Conservation (phyloP, 2,113 vertebrate species). For the Apistogramma diplotaenia region DNA sequence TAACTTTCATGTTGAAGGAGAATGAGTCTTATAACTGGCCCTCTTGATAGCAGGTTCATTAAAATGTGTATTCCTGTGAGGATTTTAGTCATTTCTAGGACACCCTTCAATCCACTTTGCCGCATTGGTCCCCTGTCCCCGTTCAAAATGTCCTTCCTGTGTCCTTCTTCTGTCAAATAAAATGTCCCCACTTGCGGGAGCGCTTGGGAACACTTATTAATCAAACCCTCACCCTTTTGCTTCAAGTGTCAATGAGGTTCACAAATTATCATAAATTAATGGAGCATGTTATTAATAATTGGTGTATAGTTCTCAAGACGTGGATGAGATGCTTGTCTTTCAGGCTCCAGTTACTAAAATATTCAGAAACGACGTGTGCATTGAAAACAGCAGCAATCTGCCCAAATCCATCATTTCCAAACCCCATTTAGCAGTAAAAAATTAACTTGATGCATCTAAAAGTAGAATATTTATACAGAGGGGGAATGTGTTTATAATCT, state of each 20-base stretch:
- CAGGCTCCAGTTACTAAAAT: not conserved
- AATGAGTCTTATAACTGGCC: constrained; percentile 5
- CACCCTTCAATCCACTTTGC: constrained; percentile 63
- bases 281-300: not conserved
- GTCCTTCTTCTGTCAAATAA: constrained; percentile 57
- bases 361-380: not conserved
- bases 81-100: constrained; percentile 71
- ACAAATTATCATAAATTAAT: not conserved
- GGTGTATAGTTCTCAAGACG: not conserved
- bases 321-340: not conserved
- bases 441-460: not conserved
- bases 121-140: constrained; percentile 52
- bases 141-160: constrained; percentile 62
- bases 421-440: not conserved
- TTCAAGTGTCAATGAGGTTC: not conserved
- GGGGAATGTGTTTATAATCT: not conserved
- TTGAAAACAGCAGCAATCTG: too few relatives aligned
- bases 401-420: not conserved
- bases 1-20: not conserved
- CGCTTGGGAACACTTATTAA: constrained; percentile 31
- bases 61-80: constrained; percentile 66
- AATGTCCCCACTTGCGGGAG: constrained; percentile 32
- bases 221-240: constrained; percentile 21
- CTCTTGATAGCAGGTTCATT: constrained; percentile 58
- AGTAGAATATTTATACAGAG: not conserved